Evolutionary conservation across 2,797 vertebrate species (phyloP), one percentile per base, ranked within the genome.

Genomic region (Manis javanica): DNA sequence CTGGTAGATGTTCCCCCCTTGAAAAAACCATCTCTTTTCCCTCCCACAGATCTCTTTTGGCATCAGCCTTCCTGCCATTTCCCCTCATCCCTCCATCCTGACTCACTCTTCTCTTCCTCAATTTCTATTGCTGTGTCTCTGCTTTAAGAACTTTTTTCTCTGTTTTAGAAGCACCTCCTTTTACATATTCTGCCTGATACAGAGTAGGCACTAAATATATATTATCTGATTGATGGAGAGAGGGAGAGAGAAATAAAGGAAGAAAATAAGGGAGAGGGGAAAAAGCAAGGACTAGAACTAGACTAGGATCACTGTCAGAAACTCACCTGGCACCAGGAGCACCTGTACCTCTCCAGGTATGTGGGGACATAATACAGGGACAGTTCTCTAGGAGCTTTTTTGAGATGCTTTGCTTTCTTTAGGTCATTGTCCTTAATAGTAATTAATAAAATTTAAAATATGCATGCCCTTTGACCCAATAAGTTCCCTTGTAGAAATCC

Each of bases 401-500:
- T 66, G 69, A 87, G 69, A 42, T 16, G 29, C n/a, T 90, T 72
- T 94, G 55, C 31, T 83, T 69, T 87, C 39, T 59, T 82, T 46
- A 59, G 37, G 29, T 69, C 9, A 11, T 6, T 42, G 26, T 85
- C 71, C 29, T 68, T 81, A 87, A 81, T 39, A 42, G 7, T 21
- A 77, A 53, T 26, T 85, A 75, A 39, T 79, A 29, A 78, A 74
- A 79, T 9, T 88, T 66, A 74, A 66, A 61, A 53, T 74, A 79
- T 63, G 10, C 16, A 19, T 94, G 29, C 21, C 37, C 42, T 95
- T 87, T 74, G 71, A 57, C 37, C 29, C 31, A 49, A 15, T 78
- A 37, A 86, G 71, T 77, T 92, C 68, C 92, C 39, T 46, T 57
- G n/a, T 57, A 82, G 74, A 82, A 92, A 51, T n/a, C 21, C 77